A percentile compares a stretch with the other conserved stretches of the same genome.
Conservation (phyloP, 2,888 invertebrate species). For the Nemoura dubitans region DNA sequence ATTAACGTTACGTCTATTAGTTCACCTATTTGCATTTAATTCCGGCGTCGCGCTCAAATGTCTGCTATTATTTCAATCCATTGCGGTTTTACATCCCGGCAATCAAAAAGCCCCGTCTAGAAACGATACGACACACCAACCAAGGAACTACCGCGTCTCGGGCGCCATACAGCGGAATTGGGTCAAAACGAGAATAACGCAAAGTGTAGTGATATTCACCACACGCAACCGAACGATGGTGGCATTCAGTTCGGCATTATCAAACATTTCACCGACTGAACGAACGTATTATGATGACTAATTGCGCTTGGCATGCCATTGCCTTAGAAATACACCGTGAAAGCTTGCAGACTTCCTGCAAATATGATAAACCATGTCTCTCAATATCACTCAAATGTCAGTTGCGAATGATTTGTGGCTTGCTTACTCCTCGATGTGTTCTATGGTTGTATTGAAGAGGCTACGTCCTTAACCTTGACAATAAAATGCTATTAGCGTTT, state of each 20-base stretch:
- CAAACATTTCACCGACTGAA: background rate
- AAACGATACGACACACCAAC: too few relatives aligned
- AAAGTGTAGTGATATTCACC: conserved; percentile 21
- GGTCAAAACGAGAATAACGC: conserved; percentile 19
- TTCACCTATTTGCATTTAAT: conserved; percentile 23
- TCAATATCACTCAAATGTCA: background rate
- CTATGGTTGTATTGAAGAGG: background rate
- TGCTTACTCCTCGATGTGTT: background rate
- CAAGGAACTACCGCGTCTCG: background rate
- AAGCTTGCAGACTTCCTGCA: background rate
- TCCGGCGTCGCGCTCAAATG: conserved; percentile 23
- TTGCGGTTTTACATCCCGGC: background rate
- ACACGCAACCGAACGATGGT: background rate
- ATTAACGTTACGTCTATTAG: background rate
- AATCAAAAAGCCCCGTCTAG: conserved; percentile 26
- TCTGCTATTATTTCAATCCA: background rate
- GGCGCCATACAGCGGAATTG: conserved; percentile 19
- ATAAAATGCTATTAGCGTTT: background rate
- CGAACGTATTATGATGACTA: background rate
- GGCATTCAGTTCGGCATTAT: background rate
- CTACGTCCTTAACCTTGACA: background rate
- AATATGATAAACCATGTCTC: background rate
- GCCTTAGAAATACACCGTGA: background rate
- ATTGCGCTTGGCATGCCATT: background rate
- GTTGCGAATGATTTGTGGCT: background rate